Evolutionary conservation across 1,140 invertebrate species (phyloP).

Genomic region (Drosophila suzukii): DNA sequence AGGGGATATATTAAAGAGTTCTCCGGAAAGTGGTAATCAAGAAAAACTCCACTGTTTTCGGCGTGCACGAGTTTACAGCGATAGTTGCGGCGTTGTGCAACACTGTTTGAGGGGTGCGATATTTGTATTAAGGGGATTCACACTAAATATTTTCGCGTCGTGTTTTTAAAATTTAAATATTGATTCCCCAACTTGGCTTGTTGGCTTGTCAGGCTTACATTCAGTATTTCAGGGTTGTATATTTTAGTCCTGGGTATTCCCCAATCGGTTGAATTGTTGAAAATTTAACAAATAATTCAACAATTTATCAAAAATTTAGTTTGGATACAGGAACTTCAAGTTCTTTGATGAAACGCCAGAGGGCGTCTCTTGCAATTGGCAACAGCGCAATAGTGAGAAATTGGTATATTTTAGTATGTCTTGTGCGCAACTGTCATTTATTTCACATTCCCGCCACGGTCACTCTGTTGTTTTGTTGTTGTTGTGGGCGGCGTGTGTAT

Average conservation of each 20-base stretch:
- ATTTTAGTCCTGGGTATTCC: neutral
- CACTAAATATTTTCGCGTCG: no score
- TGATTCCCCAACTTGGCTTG: no score
- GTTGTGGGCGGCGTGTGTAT: slow-evolving; percentile 12
- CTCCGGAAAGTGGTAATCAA: slow-evolving; percentile 35
- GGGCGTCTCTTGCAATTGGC: no score
- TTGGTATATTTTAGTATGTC: neutral
- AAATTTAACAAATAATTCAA: no score
- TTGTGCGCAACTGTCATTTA: neutral
- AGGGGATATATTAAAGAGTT: slow-evolving; percentile 3
- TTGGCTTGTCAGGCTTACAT: neutral
- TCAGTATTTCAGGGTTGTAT: neutral
- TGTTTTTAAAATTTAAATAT: no score
- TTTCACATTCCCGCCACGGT: neutral
- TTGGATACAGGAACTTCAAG: no score
- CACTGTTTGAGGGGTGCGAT: neutral
- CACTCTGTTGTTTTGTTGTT: slow-evolving; percentile 27
- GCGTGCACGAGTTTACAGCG: slow-evolving; percentile 28
- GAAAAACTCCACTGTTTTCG: slow-evolving; percentile 27
- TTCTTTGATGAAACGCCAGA: no score
- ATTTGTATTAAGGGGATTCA: neutral
- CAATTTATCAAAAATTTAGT: no score
- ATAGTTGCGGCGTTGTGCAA: neutral
- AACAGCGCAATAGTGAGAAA: no score
- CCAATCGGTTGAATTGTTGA: no score